These are phyloP conservation scores for Urocynchramus pylzowi DNA, from an alignment of 2,113 vertebrate genomes.

Conservation along the genomic window DNA sequence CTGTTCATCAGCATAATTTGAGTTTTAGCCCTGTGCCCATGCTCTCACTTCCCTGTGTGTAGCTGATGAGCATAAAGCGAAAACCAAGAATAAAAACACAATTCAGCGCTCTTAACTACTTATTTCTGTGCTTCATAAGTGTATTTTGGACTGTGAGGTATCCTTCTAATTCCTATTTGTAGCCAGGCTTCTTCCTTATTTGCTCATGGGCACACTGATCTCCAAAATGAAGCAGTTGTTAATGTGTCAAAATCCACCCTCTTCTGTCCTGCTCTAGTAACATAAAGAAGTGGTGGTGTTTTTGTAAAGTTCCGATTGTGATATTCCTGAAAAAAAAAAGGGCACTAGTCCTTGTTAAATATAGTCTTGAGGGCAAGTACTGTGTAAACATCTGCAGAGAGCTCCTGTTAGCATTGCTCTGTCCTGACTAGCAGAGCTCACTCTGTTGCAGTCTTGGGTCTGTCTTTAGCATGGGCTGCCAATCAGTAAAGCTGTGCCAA, in stretches of 20 bases:
- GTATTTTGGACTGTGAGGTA: not conserved
- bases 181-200: not conserved
- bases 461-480: not conserved
- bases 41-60: not conserved
- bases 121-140: not conserved
- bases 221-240: not conserved
- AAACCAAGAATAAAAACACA: not conserved
- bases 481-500: slow-evolving; percentile 24
- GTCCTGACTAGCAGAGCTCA: not conserved
- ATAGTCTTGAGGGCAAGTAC: not conserved
- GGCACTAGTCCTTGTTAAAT: not conserved
- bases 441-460: not conserved
- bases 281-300: not conserved
- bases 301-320: not conserved
- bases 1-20: not conserved
- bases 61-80: not conserved
- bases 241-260: not conserved
- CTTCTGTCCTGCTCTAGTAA: not conserved
- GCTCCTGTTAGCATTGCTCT: not conserved
- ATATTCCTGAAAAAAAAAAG: not conserved
- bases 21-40: not conserved
- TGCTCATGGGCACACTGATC: not conserved
- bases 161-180: not conserved
- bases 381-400: not conserved
- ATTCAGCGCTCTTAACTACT: not conserved